These are phyloP conservation scores for Marmota flaviventris DNA, from an alignment of 2,113 vertebrate genomes.

Conservation along the genomic window DNA sequence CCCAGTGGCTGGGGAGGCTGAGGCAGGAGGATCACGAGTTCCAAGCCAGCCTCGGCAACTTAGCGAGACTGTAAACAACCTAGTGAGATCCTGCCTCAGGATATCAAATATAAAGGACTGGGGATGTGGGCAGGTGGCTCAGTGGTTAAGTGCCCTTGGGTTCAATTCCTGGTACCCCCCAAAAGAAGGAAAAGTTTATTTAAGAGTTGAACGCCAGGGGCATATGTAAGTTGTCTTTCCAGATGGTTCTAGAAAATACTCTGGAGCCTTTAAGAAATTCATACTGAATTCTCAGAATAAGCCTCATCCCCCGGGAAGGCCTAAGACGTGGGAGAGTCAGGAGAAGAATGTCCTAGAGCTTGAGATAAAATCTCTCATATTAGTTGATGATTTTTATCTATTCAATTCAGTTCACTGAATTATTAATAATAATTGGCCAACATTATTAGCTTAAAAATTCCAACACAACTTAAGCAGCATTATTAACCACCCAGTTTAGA, in stretches of 20 bases:
- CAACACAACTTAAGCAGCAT: constrained; percentile 51
- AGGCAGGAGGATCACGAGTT: no score
- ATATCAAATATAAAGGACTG: no score
- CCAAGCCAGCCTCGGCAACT: no score
- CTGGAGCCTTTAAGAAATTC: constrained; percentile 28
- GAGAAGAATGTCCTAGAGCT: not conserved
- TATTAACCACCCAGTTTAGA: constrained; percentile 30
- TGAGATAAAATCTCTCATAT: not conserved
- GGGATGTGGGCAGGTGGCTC: no score
- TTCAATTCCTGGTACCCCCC: no score
- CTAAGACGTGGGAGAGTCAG: not conserved
- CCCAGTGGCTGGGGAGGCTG: no score
- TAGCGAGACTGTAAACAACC: no score
- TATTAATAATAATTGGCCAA: constrained; percentile 63
- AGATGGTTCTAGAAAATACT: constrained; percentile 58
- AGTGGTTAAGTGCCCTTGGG: no score
- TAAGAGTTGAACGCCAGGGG: constrained; percentile 34
- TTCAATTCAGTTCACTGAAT: constrained; percentile 1
- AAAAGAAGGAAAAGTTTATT: constrained; percentile 23
- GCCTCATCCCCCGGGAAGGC: not conserved
- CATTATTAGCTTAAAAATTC: constrained; percentile 57
- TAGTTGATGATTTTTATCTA: not conserved
- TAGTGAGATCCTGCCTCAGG: no score
- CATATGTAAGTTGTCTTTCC: not conserved
- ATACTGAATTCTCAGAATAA: not conserved